Evolutionary conservation across 35 echinoderm and acorn worm genomes (phyloP), one percentile per base, ranked within the genome.

Genomic region (Ptychodera flava): DNA sequence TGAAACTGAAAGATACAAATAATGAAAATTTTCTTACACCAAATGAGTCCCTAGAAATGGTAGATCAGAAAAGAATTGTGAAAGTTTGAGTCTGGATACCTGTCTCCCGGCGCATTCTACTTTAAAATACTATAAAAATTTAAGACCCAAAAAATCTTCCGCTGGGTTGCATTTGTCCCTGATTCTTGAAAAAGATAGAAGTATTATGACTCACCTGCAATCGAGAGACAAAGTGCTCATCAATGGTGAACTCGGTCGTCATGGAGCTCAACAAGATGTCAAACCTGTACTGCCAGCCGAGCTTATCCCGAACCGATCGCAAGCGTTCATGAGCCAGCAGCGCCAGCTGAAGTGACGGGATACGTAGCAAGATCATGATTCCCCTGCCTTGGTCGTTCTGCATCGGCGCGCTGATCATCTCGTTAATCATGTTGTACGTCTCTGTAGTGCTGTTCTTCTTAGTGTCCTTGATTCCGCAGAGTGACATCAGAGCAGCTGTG

Each of bases 311-410:
- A 6, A 94, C 95, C 12, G 93, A 86, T 0, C 85, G 78, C 37
- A 97, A 86, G 84, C 91, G 91, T 53, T 97, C 92, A 77, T 94
- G 90, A 30, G 95, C 95, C 76, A 97, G 64, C 38, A 87, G 36
- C 36, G 92, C 95, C 76, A 97, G 90, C 85, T 97, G 95, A 15
- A 92, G 89, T 14, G 92, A 97, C 16, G 90, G 89, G 80, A 97
- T 90, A 29, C 95, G 87, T 2, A 97, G 88, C 28, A 97, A 35
- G 6, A 94, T 81, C 90, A 94, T 94, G 81, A 84, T 87, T 78
- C 95, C 92, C 0, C 53, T 79, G 1, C 95, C 92, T 30, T 38
- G 33, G 31, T 85, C 35, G 64, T 38, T 93, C 33, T 85, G 22
- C 32, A 94, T 64, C 1, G 95, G 92, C 0, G 87, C 78, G 1